Conservation (phyloP, 2,113 vertebrate genomes). For the Dromaius novaehollandiae region DNA sequence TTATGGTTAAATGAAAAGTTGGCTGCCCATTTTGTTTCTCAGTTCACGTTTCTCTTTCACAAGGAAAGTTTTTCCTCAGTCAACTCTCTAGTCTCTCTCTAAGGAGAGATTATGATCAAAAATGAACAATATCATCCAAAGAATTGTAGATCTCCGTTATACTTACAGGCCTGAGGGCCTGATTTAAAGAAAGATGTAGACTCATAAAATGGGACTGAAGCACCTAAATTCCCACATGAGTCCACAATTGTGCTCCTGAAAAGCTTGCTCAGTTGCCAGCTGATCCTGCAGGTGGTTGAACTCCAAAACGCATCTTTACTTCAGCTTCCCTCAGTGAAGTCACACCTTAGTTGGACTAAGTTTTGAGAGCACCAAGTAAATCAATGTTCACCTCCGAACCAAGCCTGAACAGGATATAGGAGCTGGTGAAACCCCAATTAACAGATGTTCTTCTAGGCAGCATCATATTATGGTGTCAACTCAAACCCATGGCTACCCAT, state of each 20-base stretch:
- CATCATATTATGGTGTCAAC: rapidly evolving
- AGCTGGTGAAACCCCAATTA: not conserved
- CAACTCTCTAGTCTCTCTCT: not conserved
- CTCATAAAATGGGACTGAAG: not conserved
- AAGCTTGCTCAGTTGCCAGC: not conserved
- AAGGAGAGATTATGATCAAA: not conserved
- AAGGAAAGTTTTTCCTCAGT: not conserved
- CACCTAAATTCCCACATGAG: not conserved
- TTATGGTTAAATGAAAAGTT: not conserved
- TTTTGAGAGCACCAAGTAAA: not conserved
- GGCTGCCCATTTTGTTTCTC: not conserved
- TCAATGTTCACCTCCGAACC: not conserved
- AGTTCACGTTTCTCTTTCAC: not conserved
- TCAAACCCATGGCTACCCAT: no score
- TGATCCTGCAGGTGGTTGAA: not conserved
- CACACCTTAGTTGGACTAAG: not conserved
- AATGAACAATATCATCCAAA: not conserved
- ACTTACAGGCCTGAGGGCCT: not conserved
- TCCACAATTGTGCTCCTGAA: not conserved
- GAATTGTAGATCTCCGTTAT: not conserved
- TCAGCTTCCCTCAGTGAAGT: not conserved
- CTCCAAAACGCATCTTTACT: not conserved
- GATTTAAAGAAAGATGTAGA: not conserved
- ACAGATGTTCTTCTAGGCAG: not conserved
- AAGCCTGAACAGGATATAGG: not conserved